A percentile compares a stretch with the other conserved stretches of the same genome.
phyloP scores from a whole-genome alignment of 2,888 invertebrate genomes.

The Coenonympha glycerion region DNA sequence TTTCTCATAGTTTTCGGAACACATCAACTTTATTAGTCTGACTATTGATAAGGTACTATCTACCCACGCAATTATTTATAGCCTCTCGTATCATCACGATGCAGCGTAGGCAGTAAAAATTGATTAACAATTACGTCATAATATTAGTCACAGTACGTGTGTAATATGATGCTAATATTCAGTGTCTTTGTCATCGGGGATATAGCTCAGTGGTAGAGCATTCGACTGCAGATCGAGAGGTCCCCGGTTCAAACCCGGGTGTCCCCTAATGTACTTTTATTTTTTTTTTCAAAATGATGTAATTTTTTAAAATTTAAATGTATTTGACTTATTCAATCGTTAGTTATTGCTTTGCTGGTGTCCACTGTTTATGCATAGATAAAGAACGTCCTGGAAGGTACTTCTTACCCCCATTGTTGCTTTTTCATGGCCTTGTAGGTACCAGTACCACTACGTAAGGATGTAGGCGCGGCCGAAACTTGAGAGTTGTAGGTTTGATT shows the following conservation, averaged over 20 bases:
- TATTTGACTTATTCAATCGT: too few species aligned
- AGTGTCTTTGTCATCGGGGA: constrained; percentile 40
- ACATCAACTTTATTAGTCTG: too few species aligned
- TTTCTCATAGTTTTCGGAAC: too few species aligned
- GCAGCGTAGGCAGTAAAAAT: neutral
- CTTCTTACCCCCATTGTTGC: too few species aligned
- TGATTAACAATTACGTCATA: constrained; percentile 1
- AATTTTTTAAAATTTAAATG: neutral
- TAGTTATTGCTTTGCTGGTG: too few species aligned
- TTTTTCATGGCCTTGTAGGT: too few species aligned
- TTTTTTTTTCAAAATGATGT: constrained; percentile 36
- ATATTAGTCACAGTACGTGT: neutral
- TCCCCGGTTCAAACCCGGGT: constrained; percentile 76
- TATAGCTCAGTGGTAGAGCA: constrained; percentile 76
- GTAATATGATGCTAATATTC: neutral
- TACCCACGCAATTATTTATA: neutral
- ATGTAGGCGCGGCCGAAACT: too few species aligned
- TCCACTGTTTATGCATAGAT: too few species aligned
- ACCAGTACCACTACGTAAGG: too few species aligned
- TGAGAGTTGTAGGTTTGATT: too few species aligned
- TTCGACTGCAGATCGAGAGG: constrained; percentile 76
- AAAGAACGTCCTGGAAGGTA: too few species aligned
- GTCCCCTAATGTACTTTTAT: constrained; percentile 51
- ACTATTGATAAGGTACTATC: too few species aligned
- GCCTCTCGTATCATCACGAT: neutral